Percentiles rank a stretch among this genome's conserved stretches.
Conservation (phyloP, 2,888 invertebrate genomes). For the Leucania comma region DNA sequence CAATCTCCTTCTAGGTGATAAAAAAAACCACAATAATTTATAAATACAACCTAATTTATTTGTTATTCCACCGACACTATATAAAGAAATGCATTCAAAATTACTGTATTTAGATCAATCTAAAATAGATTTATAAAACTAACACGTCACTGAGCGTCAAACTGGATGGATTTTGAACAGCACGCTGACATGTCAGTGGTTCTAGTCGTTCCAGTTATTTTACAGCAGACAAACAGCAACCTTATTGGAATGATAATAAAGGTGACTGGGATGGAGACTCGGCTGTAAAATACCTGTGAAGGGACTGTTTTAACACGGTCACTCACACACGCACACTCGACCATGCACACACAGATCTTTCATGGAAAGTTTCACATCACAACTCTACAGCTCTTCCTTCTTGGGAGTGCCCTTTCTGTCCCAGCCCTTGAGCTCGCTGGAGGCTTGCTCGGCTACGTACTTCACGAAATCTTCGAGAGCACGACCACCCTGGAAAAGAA, state of each 20-base stretch:
- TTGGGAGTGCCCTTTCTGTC: slow-evolving; percentile 95
- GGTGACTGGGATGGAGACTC: background rate
- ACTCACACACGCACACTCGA: slow-evolving; percentile 64
- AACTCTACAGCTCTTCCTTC: slow-evolving; percentile 87
- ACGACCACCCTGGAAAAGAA: slow-evolving; percentile 94
- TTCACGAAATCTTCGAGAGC: slow-evolving; percentile 98
- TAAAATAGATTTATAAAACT: slow-evolving; percentile 74
- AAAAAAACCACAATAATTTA: slow-evolving; percentile 74
- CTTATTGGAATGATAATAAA: background rate
- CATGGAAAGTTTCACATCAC: slow-evolving; percentile 80
- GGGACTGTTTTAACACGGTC: slow-evolving; percentile 41
- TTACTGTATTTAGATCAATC: slow-evolving; percentile 88
- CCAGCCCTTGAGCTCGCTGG: slow-evolving; percentile 96
- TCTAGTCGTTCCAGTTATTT: slow-evolving; percentile 17
- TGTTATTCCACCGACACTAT: slow-evolving; percentile 82
- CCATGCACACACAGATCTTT: slow-evolving; percentile 86
- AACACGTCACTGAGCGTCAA: slow-evolving; percentile 59
- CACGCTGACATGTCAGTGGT: slow-evolving; percentile 49
- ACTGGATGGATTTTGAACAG: slow-evolving; percentile 40
- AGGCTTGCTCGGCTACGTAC: slow-evolving; percentile 98
- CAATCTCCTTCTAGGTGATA: background rate
- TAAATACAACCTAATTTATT: slow-evolving; percentile 89
- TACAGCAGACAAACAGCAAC: slow-evolving; percentile 5
- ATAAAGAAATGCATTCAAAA: slow-evolving; percentile 87
- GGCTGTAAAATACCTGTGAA: background rate